These are phyloP conservation scores for Diarsia dahlii DNA, from an alignment of 2,888 invertebrate species.

Conservation along the genomic window DNA sequence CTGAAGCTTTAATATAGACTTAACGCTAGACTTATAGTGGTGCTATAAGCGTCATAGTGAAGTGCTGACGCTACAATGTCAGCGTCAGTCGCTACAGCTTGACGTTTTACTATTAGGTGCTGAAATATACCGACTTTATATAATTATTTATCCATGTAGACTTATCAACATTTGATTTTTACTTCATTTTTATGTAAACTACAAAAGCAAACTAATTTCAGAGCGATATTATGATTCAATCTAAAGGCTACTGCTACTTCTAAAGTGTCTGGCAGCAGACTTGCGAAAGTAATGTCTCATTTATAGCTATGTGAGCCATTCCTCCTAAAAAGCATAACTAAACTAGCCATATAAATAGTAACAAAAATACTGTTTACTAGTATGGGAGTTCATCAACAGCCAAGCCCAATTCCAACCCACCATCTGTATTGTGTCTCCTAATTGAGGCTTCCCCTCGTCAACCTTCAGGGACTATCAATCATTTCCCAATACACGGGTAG, in stretches of 20 bases:
- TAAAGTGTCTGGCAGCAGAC: neutral
- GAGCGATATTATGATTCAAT: neutral
- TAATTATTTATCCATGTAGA: constrained; percentile 24
- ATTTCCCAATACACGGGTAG: constrained; percentile 38
- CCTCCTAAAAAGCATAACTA: no score
- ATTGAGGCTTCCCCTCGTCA: constrained; percentile 56
- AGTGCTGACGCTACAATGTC: constrained; percentile 40
- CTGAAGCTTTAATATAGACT: constrained; percentile 86
- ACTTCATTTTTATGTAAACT: neutral
- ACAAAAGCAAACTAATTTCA: neutral
- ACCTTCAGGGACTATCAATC: constrained; percentile 59
- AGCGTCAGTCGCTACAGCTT: constrained; percentile 31
- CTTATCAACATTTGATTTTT: neutral
- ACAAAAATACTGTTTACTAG: no score
- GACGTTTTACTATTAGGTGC: constrained; percentile 52
- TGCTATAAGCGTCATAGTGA: constrained; percentile 67
- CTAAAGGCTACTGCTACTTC: neutral
- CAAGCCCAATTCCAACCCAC: constrained; percentile 10
- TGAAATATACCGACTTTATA: constrained; percentile 35
- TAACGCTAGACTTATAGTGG: constrained; percentile 76
- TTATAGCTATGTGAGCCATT: no score
- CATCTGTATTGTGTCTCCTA: constrained; percentile 36
- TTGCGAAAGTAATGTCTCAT: no score
- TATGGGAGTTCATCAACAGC: neutral
- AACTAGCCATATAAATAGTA: no score